Conservation (phyloP, 2,888 invertebrate species). For the Himalopsyche anomala region DNA sequence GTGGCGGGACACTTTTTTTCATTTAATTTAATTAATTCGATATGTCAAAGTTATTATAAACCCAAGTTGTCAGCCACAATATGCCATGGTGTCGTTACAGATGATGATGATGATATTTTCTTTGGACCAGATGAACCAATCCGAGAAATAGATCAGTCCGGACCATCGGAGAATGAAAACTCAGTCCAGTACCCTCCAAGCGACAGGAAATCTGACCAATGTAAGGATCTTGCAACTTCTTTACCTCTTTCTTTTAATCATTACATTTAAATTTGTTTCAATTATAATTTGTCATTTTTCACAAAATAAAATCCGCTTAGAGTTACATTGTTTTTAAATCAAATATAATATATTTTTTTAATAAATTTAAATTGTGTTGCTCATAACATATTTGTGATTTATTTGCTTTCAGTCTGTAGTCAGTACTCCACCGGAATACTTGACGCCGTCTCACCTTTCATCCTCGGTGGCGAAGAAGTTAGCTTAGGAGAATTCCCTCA, state of each 20-base stretch:
- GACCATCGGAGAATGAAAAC: not conserved
- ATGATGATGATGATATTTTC: constrained; percentile 40
- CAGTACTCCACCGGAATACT: constrained; percentile 69
- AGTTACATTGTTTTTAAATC: no score
- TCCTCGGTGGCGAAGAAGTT: constrained; percentile 72
- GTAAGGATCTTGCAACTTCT: not conserved
- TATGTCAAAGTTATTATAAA: not conserved
- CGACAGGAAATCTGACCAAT: not conserved
- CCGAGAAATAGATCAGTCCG: not conserved
- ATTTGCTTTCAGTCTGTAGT: constrained; percentile 71
- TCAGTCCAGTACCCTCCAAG: not conserved
- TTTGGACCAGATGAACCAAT: constrained; percentile 37
- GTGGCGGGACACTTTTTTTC: constrained; percentile 36
- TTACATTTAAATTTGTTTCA: not conserved
- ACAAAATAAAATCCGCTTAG: no score
- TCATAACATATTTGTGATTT: no score
- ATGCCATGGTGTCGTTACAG: constrained; percentile 39
- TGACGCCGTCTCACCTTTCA: constrained; percentile 70
- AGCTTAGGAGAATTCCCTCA: constrained; percentile 72
- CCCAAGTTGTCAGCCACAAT: constrained; percentile 24
- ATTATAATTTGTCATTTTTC: no score
- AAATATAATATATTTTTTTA: no score
- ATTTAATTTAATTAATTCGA: not conserved
- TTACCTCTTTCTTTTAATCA: not conserved
- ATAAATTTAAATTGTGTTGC: no score